Evolutionary conservation across 2,888 invertebrate species (phyloP).

Genomic region (Ypsolopha scabrella): DNA sequence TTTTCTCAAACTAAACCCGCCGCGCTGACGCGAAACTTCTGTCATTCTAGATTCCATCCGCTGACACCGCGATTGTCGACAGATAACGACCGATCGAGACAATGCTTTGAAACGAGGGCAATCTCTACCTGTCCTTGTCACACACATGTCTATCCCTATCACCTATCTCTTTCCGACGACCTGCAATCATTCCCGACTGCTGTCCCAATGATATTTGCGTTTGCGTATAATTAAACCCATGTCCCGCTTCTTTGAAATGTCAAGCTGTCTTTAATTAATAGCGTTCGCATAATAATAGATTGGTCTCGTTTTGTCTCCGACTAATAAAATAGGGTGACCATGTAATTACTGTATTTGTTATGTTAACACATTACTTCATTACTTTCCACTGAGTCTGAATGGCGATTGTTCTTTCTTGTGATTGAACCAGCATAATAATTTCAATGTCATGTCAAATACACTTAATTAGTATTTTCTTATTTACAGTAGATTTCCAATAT

Average conservation of each 20-base stretch:
- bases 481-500: too few relatives aligned
- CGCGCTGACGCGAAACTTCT: too few relatives aligned
- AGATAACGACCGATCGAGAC: conserved; percentile 20
- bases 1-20: too few relatives aligned
- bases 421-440: too few relatives aligned
- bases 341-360: too few relatives aligned
- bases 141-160: conserved; percentile 24
- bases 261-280: conserved; percentile 66
- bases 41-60: neutral
- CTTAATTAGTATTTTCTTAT: too few relatives aligned
- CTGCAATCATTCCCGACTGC: conserved; percentile 47
- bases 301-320: conserved; percentile 25
- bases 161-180: conserved; percentile 20
- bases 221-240: conserved; percentile 63
- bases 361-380: too few relatives aligned
- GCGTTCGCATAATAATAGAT: conserved; percentile 47
- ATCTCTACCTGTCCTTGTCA: conserved; percentile 52
- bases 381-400: too few relatives aligned
- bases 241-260: conserved; percentile 68
- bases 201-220: conserved; percentile 69
- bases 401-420: too few relatives aligned
- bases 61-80: neutral
- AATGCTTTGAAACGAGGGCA: conserved; percentile 59
- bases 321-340: neutral
- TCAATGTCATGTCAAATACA: too few relatives aligned